Conservation (phyloP, 2,888 invertebrate genomes). For the Azorinus chamasolen region DNA sequence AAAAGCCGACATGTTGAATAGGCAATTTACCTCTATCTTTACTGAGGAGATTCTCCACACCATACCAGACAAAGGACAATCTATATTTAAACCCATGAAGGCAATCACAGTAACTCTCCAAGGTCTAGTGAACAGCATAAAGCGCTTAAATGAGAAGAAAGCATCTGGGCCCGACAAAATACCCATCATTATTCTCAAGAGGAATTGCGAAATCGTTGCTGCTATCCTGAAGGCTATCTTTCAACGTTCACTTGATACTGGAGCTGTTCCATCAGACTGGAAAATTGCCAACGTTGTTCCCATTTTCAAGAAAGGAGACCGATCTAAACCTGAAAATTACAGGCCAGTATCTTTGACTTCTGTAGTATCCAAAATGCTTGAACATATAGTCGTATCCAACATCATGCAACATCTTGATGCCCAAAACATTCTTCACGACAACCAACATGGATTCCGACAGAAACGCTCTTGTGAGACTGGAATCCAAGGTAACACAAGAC, state of each 20-base stretch:
- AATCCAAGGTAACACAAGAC: neutral
- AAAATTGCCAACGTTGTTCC: slow-evolving; percentile 29
- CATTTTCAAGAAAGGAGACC: slow-evolving; percentile 28
- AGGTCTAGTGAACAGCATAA: neutral
- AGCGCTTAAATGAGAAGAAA: slow-evolving; percentile 6
- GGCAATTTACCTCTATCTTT: neutral
- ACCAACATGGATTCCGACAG: slow-evolving; percentile 42
- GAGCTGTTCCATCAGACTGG: slow-evolving; percentile 35
- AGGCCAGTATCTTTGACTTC: too few relatives aligned
- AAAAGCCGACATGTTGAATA: neutral
- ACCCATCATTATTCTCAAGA: too few relatives aligned
- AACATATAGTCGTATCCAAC: slow-evolving; percentile 42
- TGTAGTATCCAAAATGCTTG: slow-evolving; percentile 42
- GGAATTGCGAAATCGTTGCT: slow-evolving; percentile 16
- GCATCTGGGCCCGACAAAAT: neutral
- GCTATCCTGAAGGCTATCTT: too few relatives aligned
- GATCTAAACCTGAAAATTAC: too few relatives aligned
- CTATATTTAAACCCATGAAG: slow-evolving; percentile 21
- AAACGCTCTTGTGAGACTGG: too few relatives aligned
- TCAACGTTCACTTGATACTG: too few relatives aligned
- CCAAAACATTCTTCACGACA: slow-evolving; percentile 36
- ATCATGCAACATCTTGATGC: slow-evolving; percentile 39
- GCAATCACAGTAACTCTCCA: slow-evolving; percentile 5
- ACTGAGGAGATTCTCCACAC: neutral
- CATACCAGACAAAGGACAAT: slow-evolving; percentile 5